phyloP scores from a whole-genome alignment of 2,797 vertebrate species.

The Micrastur ruficollis region DNA sequence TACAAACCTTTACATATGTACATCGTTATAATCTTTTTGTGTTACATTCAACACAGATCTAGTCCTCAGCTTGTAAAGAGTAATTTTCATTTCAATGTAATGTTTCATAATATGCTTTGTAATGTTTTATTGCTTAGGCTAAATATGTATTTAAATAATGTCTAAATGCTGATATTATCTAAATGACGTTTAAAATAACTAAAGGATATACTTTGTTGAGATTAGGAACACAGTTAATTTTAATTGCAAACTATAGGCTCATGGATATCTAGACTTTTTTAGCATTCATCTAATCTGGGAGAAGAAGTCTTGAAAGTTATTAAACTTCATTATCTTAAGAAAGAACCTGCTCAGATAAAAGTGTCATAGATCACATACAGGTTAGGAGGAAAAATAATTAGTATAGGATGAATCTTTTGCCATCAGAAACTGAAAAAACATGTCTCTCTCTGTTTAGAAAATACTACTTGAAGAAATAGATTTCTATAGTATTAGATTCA shows the following conservation, averaged over 20 bases:
- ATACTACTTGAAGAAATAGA: background rate
- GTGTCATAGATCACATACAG: background rate
- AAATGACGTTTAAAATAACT: background rate
- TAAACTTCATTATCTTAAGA: background rate
- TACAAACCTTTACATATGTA: background rate
- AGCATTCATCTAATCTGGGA: background rate
- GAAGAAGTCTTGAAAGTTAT: background rate
- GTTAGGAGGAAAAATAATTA: background rate
- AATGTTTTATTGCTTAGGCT: background rate
- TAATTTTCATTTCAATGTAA: background rate
- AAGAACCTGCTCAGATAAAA: background rate
- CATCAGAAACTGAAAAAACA: background rate
- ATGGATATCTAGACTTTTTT: background rate
- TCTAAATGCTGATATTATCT: background rate
- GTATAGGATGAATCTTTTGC: background rate
- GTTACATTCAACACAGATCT: background rate
- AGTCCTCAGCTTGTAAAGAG: background rate
- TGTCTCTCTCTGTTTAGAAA: background rate
- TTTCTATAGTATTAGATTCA: background rate
- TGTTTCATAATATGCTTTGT: background rate
- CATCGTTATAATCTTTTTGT: background rate
- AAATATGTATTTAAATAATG: background rate
- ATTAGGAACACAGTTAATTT: background rate
- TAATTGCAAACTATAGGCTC: background rate
- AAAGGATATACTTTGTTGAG: background rate